Conservation (phyloP, 2,113 vertebrate genomes). For the Sinocyclocheilus maitianheensis region DNA sequence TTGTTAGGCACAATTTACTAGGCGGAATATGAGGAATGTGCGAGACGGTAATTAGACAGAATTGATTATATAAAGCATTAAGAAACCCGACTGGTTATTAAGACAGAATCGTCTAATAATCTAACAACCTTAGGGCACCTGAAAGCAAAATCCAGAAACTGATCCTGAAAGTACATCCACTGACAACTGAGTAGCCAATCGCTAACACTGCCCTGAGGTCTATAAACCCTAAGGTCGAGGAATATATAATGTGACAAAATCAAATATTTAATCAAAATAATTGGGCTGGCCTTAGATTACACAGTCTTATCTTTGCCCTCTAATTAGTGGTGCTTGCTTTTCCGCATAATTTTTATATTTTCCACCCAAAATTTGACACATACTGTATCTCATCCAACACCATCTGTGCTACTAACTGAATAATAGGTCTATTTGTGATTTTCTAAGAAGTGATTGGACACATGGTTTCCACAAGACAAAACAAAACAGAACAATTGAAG, state of each 20-base stretch:
- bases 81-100: not conserved
- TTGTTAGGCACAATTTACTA: not conserved
- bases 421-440: not conserved
- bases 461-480: not conserved
- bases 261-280: slow-evolving; percentile 12
- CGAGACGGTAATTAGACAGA: not conserved
- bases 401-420: not conserved
- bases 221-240: not conserved
- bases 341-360: not conserved
- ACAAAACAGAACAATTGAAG: no score
- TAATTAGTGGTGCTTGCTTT: not conserved
- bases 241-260: slow-evolving; percentile 16
- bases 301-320: not conserved
- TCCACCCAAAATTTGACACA: not conserved
- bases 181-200: not conserved
- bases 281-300: not conserved
- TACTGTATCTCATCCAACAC: not conserved
- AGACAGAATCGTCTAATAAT: not conserved
- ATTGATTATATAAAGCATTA: slow-evolving; percentile 7
- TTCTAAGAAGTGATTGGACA: not conserved
- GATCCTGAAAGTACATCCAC: slow-evolving; percentile 5
- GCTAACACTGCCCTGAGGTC: not conserved
- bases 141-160: slow-evolving; percentile 18
- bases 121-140: slow-evolving; percentile 14
- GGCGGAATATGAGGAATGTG: not conserved